Percentiles rank a stretch among this genome's conserved stretches.
phyloP scores from a whole-genome alignment of 2,888 invertebrate species.

The Temnothorax ravouxi region DNA sequence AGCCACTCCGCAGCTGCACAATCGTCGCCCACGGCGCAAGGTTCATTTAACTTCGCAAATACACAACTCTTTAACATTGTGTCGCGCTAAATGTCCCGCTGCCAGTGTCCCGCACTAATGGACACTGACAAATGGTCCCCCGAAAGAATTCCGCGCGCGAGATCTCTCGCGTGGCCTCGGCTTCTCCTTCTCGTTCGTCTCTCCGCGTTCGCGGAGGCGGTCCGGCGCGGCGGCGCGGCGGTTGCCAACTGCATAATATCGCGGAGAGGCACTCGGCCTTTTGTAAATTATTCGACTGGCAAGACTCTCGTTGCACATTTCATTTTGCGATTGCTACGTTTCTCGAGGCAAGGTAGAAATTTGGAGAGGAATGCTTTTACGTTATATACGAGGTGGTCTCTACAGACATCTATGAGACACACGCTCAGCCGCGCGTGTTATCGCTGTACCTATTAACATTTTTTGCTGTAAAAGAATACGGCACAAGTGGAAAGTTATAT shows the following conservation, averaged over 20 bases:
- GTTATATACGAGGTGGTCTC: neutral
- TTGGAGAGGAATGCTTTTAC: neutral
- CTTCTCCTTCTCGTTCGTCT: conserved; percentile 1
- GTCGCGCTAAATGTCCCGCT: conserved; percentile 77
- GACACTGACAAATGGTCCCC: conserved; percentile 75
- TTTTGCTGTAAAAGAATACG: neutral
- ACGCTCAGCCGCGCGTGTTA: neutral
- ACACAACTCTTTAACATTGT: conserved; percentile 83
- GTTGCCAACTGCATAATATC: conserved; percentile 22
- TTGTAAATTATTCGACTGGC: conserved; percentile 33
- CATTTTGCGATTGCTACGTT: conserved; percentile 6
- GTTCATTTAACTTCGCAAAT: conserved; percentile 83
- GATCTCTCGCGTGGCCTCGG: neutral
- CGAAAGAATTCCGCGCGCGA: conserved; percentile 62
- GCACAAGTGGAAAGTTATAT: conserved; percentile 24
- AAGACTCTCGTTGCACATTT: neutral
- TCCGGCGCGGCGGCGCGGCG: neutral
- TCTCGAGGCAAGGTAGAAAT: neutral
- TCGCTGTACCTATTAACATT: conserved; percentile 10
- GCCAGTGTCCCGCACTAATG: conserved; percentile 73
- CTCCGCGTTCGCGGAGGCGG: neutral
- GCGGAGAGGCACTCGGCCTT: neutral
- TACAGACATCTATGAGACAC: neutral
- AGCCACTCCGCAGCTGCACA: conserved; percentile 79
- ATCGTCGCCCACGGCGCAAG: conserved; percentile 80